These are phyloP conservation scores for Nycticorax nycticorax DNA, from an alignment of 2,113 vertebrate genomes.

Conservation along the genomic window DNA sequence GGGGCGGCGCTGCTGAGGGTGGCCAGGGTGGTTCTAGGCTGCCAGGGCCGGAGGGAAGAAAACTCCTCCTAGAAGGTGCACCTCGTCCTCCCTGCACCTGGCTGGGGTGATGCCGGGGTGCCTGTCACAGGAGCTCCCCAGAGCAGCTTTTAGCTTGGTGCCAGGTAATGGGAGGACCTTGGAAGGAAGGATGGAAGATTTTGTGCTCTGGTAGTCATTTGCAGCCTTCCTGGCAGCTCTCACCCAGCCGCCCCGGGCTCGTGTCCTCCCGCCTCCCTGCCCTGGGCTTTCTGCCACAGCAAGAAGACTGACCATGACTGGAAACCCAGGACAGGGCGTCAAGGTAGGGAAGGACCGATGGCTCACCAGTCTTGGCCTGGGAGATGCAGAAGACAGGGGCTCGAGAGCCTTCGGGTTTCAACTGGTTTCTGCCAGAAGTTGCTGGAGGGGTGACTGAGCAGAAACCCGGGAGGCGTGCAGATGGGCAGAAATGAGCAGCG, in stretches of 20 bases:
- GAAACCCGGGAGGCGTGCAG: accelerated
- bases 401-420: background rate
- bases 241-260: accelerated
- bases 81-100: background rate
- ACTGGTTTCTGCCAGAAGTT: background rate
- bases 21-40: background rate
- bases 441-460: background rate
- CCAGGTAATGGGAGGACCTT: background rate
- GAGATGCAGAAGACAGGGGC: background rate
- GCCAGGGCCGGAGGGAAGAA: background rate
- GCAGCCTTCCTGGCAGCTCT: background rate
- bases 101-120: background rate
- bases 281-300: background rate
- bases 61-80: background rate
- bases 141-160: background rate
- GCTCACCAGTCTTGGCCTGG: background rate
- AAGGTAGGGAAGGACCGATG: background rate
- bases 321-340: background rate
- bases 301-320: background rate
- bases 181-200: background rate
- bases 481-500: accelerated
- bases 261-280: background rate
- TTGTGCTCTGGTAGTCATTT: background rate
- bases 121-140: background rate
- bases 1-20: background rate